A percentile compares a stretch with the other conserved stretches of the same genome.
Conservation (phyloP, 2,888 invertebrate species). For the Chaitophorus viminalis region DNA sequence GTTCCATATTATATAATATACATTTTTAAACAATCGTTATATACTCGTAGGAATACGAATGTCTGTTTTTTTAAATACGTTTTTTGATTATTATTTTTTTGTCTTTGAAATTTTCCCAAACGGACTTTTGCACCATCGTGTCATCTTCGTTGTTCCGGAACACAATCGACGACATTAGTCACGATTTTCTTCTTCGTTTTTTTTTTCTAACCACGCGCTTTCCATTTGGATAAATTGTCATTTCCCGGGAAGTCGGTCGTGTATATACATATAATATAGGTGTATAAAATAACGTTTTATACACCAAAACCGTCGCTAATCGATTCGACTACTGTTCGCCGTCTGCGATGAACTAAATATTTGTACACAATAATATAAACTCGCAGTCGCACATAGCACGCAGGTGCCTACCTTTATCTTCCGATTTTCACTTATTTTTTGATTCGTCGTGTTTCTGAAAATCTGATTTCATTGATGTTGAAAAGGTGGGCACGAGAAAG, state of each 20-base stretch:
- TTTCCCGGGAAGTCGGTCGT: conserved; percentile 47
- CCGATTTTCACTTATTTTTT: conserved; percentile 29
- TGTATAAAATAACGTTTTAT: not conserved
- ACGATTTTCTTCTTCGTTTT: conserved; percentile 52
- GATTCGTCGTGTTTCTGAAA: conserved; percentile 18
- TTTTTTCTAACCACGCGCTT: conserved; percentile 31
- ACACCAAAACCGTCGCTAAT: conserved; percentile 56
- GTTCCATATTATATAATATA: too few relatives aligned
- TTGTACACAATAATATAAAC: too few relatives aligned
- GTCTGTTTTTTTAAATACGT: too few relatives aligned
- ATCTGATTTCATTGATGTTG: not conserved
- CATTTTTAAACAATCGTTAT: too few relatives aligned
- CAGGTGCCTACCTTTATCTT: not conserved
- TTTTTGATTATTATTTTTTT: not conserved
- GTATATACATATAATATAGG: not conserved
- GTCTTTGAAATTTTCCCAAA: not conserved
- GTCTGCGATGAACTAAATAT: conserved; percentile 16
- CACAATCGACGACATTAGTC: conserved; percentile 49
- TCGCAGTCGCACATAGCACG: not conserved
- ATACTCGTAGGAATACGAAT: too few relatives aligned
- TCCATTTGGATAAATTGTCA: conserved; percentile 52
- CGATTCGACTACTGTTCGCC: conserved; percentile 34
- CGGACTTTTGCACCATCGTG: conserved; percentile 23
- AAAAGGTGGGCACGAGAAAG: too few relatives aligned
- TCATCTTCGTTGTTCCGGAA: conserved; percentile 54